Evolutionary conservation across 2,113 vertebrate species (phyloP).

Genomic region (Cyphomyrus plagiostoma): DNA sequence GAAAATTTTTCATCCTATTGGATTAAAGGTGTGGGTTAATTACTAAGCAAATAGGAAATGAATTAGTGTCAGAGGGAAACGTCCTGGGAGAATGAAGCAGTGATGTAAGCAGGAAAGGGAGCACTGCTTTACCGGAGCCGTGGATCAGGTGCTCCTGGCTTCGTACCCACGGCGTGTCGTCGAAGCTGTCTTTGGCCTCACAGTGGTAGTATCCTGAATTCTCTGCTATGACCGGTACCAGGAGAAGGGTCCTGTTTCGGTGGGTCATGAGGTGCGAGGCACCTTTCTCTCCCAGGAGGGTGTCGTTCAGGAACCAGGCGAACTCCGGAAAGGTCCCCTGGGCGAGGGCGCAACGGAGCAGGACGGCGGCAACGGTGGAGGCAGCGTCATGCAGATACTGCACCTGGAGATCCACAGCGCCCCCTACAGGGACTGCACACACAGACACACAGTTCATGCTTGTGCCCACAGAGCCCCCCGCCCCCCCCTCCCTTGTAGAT

Average conservation of each 20-base stretch:
- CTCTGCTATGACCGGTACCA: slow-evolving; percentile 32
- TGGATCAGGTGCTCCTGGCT: slow-evolving; percentile 46
- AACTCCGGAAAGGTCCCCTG: slow-evolving; percentile 56
- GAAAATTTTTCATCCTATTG: background rate
- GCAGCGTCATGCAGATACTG: slow-evolving; percentile 49
- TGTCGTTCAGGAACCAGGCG: slow-evolving; percentile 52
- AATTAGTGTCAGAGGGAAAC: background rate
- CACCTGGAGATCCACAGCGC: slow-evolving; percentile 43
- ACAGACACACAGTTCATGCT: background rate
- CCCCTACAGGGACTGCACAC: slow-evolving; percentile 53
- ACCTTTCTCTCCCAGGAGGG: slow-evolving; percentile 33
- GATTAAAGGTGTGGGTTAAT: background rate
- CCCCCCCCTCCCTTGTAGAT: background rate
- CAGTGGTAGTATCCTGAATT: slow-evolving; percentile 55
- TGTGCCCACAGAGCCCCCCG: background rate
- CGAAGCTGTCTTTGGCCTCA: slow-evolving; percentile 54
- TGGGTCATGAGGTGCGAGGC: background rate
- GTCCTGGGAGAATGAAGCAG: background rate
- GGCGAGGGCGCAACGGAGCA: slow-evolving; percentile 45
- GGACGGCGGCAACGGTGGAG: slow-evolving; percentile 32
- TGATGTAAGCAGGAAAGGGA: background rate
- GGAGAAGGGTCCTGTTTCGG: slow-evolving; percentile 40
- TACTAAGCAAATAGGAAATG: background rate
- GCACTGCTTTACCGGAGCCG: slow-evolving; percentile 42
- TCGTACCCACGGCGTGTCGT: slow-evolving; percentile 50